Conservation (phyloP, 2,113 vertebrate species). For the Tupaia chinensis region DNA sequence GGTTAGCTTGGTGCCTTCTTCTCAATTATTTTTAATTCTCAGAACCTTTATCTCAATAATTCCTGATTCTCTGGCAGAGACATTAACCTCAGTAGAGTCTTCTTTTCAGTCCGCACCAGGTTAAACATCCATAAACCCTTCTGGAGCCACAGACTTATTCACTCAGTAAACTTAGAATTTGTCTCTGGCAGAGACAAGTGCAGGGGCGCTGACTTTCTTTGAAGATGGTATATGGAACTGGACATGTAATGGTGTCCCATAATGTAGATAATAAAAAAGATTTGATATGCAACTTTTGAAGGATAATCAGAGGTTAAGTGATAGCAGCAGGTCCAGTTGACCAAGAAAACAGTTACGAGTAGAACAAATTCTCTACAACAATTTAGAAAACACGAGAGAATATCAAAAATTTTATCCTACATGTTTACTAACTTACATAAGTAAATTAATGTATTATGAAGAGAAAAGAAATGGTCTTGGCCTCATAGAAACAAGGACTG, state of each 20-base stretch:
- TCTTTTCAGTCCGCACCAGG: neutral
- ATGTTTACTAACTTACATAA: neutral
- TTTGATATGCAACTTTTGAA: neutral
- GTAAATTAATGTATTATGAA: neutral
- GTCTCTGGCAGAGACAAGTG: neutral
- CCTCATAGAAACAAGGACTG: neutral
- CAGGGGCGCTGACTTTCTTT: neutral
- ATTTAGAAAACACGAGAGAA: neutral
- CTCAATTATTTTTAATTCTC: constrained; percentile 13
- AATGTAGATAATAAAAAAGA: neutral
- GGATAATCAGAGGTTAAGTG: neutral
- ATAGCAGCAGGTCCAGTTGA: neutral
- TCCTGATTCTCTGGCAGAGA: neutral
- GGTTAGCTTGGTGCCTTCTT: neutral
- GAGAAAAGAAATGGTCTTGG: neutral
- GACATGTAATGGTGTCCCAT: neutral
- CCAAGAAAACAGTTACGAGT: neutral
- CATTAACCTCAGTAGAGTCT: neutral
- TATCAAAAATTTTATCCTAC: neutral
- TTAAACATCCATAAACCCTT: neutral
- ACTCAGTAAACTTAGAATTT: constrained; percentile 1
- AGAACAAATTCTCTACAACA: neutral
- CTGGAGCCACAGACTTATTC: neutral
- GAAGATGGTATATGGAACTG: neutral
- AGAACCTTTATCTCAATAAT: constrained; percentile 11